phyloP scores from a whole-genome alignment of 2,888 invertebrate genomes.

The Melanchra persicariae region DNA sequence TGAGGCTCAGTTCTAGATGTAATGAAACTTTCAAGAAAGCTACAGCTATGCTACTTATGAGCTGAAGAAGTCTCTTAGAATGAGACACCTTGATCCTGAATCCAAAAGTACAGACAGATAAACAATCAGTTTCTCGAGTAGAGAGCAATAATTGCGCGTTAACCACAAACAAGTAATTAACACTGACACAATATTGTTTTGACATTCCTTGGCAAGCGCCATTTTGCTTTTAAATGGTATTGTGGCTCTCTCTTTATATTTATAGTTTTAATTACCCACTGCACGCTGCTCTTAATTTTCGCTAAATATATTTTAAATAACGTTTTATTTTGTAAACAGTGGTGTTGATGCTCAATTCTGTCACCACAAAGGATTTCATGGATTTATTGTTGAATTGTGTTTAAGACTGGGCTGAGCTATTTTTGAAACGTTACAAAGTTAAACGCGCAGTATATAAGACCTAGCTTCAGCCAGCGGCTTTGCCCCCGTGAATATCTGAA shows the following conservation, averaged over 20 bases:
- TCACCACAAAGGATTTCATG: constrained; percentile 52
- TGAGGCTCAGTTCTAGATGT: neutral
- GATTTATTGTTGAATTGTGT: constrained; percentile 29
- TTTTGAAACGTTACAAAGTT: constrained; percentile 8
- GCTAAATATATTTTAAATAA: constrained; percentile 47
- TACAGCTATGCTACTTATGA: no score
- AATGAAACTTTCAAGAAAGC: neutral
- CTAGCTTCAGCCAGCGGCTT: no score
- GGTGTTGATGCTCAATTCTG: constrained; percentile 29
- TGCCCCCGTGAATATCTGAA: no score
- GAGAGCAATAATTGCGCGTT: constrained; percentile 42
- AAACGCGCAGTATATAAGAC: neutral
- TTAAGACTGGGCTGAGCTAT: neutral
- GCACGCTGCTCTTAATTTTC: constrained; percentile 45
- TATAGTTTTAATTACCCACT: constrained; percentile 63
- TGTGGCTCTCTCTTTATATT: constrained; percentile 49
- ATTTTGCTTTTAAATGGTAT: constrained; percentile 63
- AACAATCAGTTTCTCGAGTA: constrained; percentile 3
- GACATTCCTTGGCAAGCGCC: constrained; percentile 62
- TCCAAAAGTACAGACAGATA: neutral
- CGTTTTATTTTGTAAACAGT: constrained; percentile 43
- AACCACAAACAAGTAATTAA: constrained; percentile 61
- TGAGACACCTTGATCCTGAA: neutral
- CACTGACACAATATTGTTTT: constrained; percentile 59
- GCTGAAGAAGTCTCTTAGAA: neutral